Evolutionary conservation across 2,797 vertebrate genomes (phyloP).

Genomic region (Heterohyrax brucei): DNA sequence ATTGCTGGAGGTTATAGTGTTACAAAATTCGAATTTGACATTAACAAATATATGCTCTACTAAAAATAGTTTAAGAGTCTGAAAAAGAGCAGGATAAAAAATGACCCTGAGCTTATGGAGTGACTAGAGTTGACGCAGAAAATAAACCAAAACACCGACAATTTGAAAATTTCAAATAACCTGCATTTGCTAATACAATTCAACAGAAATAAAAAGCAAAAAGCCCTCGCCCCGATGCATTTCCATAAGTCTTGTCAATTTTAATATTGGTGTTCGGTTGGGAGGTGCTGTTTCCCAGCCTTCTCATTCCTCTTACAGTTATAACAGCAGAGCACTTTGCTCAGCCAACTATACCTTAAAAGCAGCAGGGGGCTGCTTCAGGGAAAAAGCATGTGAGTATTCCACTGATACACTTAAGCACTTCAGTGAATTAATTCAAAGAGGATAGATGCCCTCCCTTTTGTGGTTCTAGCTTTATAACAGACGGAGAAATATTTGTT

Average conservation of each 20-base stretch:
- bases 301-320: constrained; percentile 9
- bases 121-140: constrained; percentile 28
- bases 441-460: not conserved
- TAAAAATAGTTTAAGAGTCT: constrained; percentile 43
- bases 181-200: constrained; percentile 10
- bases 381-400: not conserved
- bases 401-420: not conserved
- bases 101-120: not conserved
- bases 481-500: not conserved
- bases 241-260: not conserved
- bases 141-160: constrained; percentile 2
- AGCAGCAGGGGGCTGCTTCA: not conserved
- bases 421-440: not conserved
- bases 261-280: no score
- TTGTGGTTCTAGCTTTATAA: not conserved
- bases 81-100: constrained; percentile 4
- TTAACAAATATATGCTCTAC: constrained; percentile 56
- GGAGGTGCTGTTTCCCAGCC: not conserved
- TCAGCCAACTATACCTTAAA: not conserved
- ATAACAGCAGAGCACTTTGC: not conserved
- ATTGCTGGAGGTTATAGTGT: constrained; percentile 10
- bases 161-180: constrained; percentile 37
- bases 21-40: constrained; percentile 16
- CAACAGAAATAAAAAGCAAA: constrained; percentile 14
- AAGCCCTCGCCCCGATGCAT: not conserved